phyloP scores from a whole-genome alignment of 2,888 invertebrate genomes.

The Aphelenchoides bicaudatus region DNA sequence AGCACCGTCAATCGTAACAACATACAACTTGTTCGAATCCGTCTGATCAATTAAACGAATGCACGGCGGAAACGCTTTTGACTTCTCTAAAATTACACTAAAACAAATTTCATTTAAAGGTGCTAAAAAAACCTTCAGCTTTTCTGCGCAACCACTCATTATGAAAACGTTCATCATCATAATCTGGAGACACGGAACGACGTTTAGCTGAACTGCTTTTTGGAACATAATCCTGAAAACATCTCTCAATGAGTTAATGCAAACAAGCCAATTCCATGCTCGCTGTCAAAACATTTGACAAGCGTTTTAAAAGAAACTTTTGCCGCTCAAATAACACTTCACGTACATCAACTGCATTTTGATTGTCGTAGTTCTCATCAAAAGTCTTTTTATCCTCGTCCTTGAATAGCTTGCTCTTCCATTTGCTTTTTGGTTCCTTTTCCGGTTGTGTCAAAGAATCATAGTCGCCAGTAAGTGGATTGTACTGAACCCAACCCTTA shows the following conservation, averaged over 20 bases:
- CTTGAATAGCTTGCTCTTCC: too few species aligned
- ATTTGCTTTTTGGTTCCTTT: constrained; percentile 13
- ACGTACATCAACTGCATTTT: constrained; percentile 24
- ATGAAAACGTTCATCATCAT: too few species aligned
- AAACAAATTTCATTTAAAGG: background rate
- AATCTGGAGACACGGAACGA: too few species aligned
- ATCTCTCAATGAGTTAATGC: background rate
- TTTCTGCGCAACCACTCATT: constrained; percentile 21
- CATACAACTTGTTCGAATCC: constrained; percentile 27
- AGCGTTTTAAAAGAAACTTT: background rate
- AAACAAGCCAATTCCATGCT: background rate
- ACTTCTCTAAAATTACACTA: constrained; percentile 31
- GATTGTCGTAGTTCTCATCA: too few species aligned
- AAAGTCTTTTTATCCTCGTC: too few species aligned
- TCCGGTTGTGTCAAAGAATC: constrained; percentile 3
- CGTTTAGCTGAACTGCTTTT: background rate
- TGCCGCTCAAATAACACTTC: constrained; percentile 14
- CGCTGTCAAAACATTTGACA: background rate
- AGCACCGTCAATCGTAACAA: constrained; percentile 51
- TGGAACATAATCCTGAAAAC: background rate
- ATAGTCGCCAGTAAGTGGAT: constrained; percentile 28
- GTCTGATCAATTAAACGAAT: constrained; percentile 43
- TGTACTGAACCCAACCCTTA: constrained; percentile 41
- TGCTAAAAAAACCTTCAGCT: constrained; percentile 19
- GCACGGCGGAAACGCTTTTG: constrained; percentile 44